phyloP scores from a whole-genome alignment of 2,797 vertebrate genomes.

The Phrynocephalus forsythii region DNA sequence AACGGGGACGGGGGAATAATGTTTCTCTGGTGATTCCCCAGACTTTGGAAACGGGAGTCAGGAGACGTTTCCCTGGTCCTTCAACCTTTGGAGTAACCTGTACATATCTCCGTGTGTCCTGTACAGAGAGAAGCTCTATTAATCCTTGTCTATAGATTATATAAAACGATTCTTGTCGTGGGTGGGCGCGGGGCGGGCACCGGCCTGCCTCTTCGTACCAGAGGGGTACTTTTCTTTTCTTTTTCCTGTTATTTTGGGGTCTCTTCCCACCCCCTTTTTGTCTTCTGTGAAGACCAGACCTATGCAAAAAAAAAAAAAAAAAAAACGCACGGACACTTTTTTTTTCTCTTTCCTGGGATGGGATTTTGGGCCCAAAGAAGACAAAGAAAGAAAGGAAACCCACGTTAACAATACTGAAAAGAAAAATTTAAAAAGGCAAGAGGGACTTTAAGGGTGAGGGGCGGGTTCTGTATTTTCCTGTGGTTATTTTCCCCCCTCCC shows the following conservation, averaged over 20 bases:
- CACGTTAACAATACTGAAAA: background rate
- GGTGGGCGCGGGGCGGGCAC: slow-evolving; percentile 15
- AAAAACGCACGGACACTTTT: slow-evolving; percentile 84
- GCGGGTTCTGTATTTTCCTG: too few species aligned
- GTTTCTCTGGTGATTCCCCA: background rate
- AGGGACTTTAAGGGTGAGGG: background rate
- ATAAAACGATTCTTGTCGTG: slow-evolving; percentile 12
- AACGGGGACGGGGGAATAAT: background rate
- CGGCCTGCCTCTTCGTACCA: slow-evolving; percentile 16
- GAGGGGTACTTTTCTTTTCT: slow-evolving; percentile 34
- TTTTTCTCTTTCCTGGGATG: slow-evolving; percentile 47
- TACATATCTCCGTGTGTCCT: slow-evolving; percentile 35
- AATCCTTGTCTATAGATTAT: slow-evolving; percentile 45
- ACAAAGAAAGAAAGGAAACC: background rate
- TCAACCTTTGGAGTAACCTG: background rate
- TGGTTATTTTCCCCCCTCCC: slow-evolving; percentile 15
- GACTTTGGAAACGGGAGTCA: background rate
- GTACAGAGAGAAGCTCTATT: slow-evolving; percentile 34
- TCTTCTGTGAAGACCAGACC: slow-evolving; percentile 85
- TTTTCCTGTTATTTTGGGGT: slow-evolving; percentile 56
- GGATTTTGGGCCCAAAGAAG: slow-evolving; percentile 41
- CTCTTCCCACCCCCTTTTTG: slow-evolving; percentile 71
- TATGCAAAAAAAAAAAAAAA: slow-evolving; percentile 72
- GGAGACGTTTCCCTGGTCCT: background rate
- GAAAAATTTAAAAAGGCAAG: background rate